Conservation (phyloP, 2,888 invertebrate genomes). For the Xanthorhoe designata region DNA sequence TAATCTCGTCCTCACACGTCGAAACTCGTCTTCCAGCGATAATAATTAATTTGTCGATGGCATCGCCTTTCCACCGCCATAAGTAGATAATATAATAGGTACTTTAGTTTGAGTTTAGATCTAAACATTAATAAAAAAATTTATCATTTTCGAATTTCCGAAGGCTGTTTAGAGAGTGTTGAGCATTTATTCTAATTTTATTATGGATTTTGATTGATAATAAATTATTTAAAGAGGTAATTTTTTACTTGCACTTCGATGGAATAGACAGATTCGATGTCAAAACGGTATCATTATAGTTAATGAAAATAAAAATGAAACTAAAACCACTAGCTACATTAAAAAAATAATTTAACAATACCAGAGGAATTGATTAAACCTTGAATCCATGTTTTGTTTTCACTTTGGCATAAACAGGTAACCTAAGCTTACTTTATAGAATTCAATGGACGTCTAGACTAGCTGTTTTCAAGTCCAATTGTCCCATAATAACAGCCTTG, state of each 20-base stretch:
- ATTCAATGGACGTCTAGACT: slow-evolving; percentile 32
- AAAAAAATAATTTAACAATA: not conserved
- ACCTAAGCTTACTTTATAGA: slow-evolving; percentile 26
- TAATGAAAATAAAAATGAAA: not conserved
- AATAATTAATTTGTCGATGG: slow-evolving; percentile 65
- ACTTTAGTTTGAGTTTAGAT: slow-evolving; percentile 45
- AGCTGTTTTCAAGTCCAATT: slow-evolving; percentile 31
- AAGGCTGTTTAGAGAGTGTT: slow-evolving; percentile 31
- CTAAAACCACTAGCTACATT: not conserved
- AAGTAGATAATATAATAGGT: slow-evolving; percentile 48
- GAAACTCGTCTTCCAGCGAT: slow-evolving; percentile 67
- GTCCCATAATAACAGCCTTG: slow-evolving; percentile 38
- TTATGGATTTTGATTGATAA: slow-evolving; percentile 38
- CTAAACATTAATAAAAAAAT: slow-evolving; percentile 46
- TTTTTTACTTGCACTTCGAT: slow-evolving; percentile 5
- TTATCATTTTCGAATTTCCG: slow-evolving; percentile 41
- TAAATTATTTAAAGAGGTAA: slow-evolving; percentile 23
- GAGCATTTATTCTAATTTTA: slow-evolving; percentile 44
- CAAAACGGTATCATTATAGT: not conserved
- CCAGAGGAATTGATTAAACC: not conserved
- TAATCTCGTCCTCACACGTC: slow-evolving; percentile 73
- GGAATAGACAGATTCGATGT: not conserved
- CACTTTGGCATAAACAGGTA: slow-evolving; percentile 18
- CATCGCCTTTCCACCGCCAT: slow-evolving; percentile 56
- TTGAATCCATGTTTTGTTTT: slow-evolving; percentile 7